Conservation (phyloP, 2,797 vertebrate genomes). For the Poecile montanus region DNA sequence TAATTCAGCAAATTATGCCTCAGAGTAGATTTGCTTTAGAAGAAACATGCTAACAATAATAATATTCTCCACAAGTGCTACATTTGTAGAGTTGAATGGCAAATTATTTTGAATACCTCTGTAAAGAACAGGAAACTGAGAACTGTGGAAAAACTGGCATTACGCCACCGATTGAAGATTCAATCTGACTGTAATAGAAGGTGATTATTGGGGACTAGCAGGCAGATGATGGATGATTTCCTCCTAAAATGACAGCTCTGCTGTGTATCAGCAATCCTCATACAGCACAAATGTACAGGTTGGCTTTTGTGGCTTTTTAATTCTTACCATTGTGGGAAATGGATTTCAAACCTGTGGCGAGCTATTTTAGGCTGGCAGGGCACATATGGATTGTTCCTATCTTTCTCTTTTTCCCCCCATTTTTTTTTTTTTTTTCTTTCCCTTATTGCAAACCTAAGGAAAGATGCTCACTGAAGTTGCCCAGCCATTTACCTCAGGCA, state of each 20-base stretch:
- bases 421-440: not conserved
- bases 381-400: constrained; percentile 3
- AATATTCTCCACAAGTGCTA: constrained; percentile 71
- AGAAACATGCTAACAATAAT: constrained; percentile 72
- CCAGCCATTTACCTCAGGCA: not conserved
- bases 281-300: constrained; percentile 54
- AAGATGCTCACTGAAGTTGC: constrained; percentile 42
- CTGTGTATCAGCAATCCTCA: constrained; percentile 63
- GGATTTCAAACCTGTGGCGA: constrained; percentile 54
- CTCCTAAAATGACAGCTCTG: constrained; percentile 79
- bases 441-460: not conserved
- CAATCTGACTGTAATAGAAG: constrained; percentile 81
- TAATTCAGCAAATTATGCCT: constrained; percentile 44
- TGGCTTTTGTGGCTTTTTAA: constrained; percentile 68
- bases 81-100: constrained; percentile 72
- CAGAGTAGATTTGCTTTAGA: constrained; percentile 21
- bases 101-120: constrained; percentile 80
- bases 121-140: constrained; percentile 78
- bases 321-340: constrained; percentile 70
- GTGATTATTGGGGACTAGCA: constrained; percentile 81
- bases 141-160: constrained; percentile 75
- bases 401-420: not conserved
- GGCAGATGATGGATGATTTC: constrained; percentile 82
- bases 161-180: constrained; percentile 77
- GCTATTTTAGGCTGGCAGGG: constrained; percentile 49